Evolutionary conservation across 2,113 vertebrate genomes (phyloP).

Genomic region (Mesocricetus auratus): DNA sequence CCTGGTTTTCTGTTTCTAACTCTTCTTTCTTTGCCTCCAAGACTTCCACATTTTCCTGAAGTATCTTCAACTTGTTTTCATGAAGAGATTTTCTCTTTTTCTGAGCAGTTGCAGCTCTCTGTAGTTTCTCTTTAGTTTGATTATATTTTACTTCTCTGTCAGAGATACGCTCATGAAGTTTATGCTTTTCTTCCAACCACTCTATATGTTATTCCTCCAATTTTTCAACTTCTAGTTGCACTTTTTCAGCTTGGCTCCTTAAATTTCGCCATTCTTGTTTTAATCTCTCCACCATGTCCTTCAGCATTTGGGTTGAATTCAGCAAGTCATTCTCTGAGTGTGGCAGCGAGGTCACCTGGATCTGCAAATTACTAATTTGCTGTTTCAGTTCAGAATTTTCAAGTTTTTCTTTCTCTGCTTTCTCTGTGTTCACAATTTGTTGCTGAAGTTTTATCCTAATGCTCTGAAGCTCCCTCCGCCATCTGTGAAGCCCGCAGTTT

Average conservation of each 20-base stretch:
- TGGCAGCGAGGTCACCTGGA: slow-evolving; percentile 89
- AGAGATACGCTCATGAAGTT: slow-evolving; percentile 88
- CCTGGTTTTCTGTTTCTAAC: slow-evolving; percentile 92
- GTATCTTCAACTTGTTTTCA: slow-evolving; percentile 93
- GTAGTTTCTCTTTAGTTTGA: slow-evolving; percentile 91
- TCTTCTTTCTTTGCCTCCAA: slow-evolving; percentile 94
- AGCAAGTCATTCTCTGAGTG: slow-evolving; percentile 91
- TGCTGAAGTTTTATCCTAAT: slow-evolving; percentile 93
- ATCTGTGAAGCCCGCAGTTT: slow-evolving; percentile 88
- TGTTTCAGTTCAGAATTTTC: slow-evolving; percentile 91
- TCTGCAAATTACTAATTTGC: slow-evolving; percentile 90
- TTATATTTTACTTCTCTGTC: slow-evolving; percentile 92
- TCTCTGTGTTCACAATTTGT: slow-evolving; percentile 88
- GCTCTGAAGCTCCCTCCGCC: slow-evolving; percentile 91
- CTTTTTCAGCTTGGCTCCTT: slow-evolving; percentile 90
- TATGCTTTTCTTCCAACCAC: slow-evolving; percentile 94
- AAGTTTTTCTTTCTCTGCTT: slow-evolving; percentile 90
- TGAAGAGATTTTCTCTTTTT: slow-evolving; percentile 95
- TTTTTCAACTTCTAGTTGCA: slow-evolving; percentile 92
- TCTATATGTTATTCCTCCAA: slow-evolving; percentile 89
- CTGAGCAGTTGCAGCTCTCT: slow-evolving; percentile 93
- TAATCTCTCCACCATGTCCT: slow-evolving; percentile 89
- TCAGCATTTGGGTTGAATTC: slow-evolving; percentile 91
- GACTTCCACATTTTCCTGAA: slow-evolving; percentile 93
- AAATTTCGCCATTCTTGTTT: slow-evolving; percentile 92